A percentile compares a stretch with the other conserved stretches of the same genome.
phyloP scores from a whole-genome alignment of 2,888 invertebrate genomes.

The Rosalia funebris region DNA sequence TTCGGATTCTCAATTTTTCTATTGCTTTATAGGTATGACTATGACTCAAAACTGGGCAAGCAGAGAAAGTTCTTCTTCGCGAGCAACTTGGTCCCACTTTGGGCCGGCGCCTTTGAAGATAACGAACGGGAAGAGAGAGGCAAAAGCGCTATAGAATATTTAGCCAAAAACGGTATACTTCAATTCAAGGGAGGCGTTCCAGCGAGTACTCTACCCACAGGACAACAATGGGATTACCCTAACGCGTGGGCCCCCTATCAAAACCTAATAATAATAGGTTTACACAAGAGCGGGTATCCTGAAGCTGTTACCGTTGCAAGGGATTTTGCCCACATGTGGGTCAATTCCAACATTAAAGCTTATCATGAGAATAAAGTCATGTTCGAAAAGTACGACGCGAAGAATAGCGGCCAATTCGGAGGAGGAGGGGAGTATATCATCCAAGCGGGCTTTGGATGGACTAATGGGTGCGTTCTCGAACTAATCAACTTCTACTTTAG shows the following conservation, averaged over 20 bases:
- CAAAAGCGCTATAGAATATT: slow-evolving; percentile 67
- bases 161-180: slow-evolving; percentile 62
- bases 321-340: slow-evolving; percentile 76
- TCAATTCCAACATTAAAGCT: slow-evolving; percentile 73
- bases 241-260: slow-evolving; percentile 89
- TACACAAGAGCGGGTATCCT: slow-evolving; percentile 66
- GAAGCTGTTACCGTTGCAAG: slow-evolving; percentile 67
- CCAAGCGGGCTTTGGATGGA: slow-evolving; percentile 60
- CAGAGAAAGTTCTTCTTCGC: slow-evolving; percentile 75
- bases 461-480: slow-evolving; percentile 56
- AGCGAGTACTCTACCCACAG: slow-evolving; percentile 68
- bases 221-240: slow-evolving; percentile 84
- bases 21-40: slow-evolving; percentile 68
- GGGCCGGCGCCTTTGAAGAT: slow-evolving; percentile 68
- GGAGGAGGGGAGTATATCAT: slow-evolving; percentile 77
- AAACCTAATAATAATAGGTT: slow-evolving; percentile 75
- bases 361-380: slow-evolving; percentile 70
- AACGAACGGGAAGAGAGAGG: slow-evolving; percentile 53
- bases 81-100: slow-evolving; percentile 77
- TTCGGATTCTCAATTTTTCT: too few species aligned
- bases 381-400: slow-evolving; percentile 80
- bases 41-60: slow-evolving; percentile 68
- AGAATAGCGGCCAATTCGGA: slow-evolving; percentile 73
- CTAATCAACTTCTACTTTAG: slow-evolving; percentile 68
- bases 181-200: slow-evolving; percentile 74